A percentile compares a stretch with the other conserved stretches of the same genome.
Evolutionary conservation across 1,140 invertebrate genomes (phyloP).

Genomic region (silkworm (Bombyx mori)): DNA sequence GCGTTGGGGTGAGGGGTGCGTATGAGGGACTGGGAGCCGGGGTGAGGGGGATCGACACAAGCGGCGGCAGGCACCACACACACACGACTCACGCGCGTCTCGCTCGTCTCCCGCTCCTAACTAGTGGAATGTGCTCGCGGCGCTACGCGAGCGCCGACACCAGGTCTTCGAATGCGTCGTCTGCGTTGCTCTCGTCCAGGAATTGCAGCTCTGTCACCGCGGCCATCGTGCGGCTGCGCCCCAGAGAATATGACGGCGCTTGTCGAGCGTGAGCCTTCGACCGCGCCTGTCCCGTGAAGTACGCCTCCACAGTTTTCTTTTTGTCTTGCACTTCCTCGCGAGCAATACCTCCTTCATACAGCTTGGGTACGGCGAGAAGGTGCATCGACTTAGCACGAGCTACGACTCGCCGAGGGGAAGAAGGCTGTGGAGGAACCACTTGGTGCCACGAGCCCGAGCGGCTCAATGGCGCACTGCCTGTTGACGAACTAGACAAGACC

Average conservation of each 20-base stretch:
- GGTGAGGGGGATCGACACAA: slow-evolving; percentile 37
- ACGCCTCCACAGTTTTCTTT: slow-evolving; percentile 84
- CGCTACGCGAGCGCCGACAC: slow-evolving; percentile 73
- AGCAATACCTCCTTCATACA: slow-evolving; percentile 84
- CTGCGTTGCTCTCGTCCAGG: slow-evolving; percentile 80
- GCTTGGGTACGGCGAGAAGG: slow-evolving; percentile 78
- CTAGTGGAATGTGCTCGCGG: slow-evolving; percentile 54
- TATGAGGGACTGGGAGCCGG: slow-evolving; percentile 6
- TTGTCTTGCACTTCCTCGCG: slow-evolving; percentile 81
- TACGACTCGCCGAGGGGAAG: slow-evolving; percentile 62
- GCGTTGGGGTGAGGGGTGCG: slow-evolving; percentile 12
- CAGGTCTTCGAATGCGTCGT: slow-evolving; percentile 83
- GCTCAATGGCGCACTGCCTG: slow-evolving; percentile 68
- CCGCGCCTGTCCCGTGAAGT: slow-evolving; percentile 73
- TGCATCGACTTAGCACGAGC: slow-evolving; percentile 81
- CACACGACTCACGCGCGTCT: slow-evolving; percentile 64
- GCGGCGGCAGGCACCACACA: slow-evolving; percentile 56
- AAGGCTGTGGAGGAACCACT: slow-evolving; percentile 45
- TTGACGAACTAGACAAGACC: slow-evolving; percentile 36
- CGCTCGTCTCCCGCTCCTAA: slow-evolving; percentile 48
- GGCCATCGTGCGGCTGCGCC: slow-evolving; percentile 82
- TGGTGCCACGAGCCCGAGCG: slow-evolving; percentile 89
- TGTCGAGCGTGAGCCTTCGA: slow-evolving; percentile 31
- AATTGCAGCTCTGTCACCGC: slow-evolving; percentile 74
- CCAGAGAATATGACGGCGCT: slow-evolving; percentile 68